A percentile compares a stretch with the other conserved stretches of the same genome.
These are phyloP conservation scores for Tetramorium bicarinatum DNA, from an alignment of 2,888 invertebrate genomes.

Conservation along the genomic window DNA sequence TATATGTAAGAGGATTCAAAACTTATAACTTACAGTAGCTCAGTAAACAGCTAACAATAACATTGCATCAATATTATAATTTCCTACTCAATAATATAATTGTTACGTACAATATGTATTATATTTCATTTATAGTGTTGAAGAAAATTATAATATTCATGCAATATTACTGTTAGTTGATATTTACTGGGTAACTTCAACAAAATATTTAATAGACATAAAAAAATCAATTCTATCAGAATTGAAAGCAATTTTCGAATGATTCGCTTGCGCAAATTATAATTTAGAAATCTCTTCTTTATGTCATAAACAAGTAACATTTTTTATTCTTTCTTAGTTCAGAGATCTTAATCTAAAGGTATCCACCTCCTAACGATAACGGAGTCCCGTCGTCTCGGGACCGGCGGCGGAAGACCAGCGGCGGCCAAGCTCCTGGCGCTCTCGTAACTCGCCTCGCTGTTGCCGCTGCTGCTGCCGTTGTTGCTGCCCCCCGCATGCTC, in stretches of 20 bases:
- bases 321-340: not conserved
- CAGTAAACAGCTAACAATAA: too few relatives aligned
- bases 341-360: not conserved
- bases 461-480: conserved; percentile 84
- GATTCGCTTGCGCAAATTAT: not conserved
- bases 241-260: not conserved
- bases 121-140: too few relatives aligned
- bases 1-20: not conserved
- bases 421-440: conserved; percentile 80
- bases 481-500: conserved; percentile 81
- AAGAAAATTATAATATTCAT: too few relatives aligned
- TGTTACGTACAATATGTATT: too few relatives aligned
- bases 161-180: too few relatives aligned
- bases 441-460: conserved; percentile 84
- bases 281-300: not conserved
- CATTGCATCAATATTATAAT: too few relatives aligned
- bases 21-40: too few relatives aligned
- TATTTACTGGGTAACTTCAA: not conserved
- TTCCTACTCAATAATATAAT: too few relatives aligned
- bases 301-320: not conserved
- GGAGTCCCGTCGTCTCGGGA: conserved; percentile 84
- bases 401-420: conserved; percentile 83
- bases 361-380: conserved; percentile 79
- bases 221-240: not conserved
- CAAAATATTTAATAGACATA: not conserved